Percentiles rank a stretch among this genome's conserved stretches.
Conservation (phyloP, 2,797 vertebrate genomes). For the Australoheros facetus region DNA sequence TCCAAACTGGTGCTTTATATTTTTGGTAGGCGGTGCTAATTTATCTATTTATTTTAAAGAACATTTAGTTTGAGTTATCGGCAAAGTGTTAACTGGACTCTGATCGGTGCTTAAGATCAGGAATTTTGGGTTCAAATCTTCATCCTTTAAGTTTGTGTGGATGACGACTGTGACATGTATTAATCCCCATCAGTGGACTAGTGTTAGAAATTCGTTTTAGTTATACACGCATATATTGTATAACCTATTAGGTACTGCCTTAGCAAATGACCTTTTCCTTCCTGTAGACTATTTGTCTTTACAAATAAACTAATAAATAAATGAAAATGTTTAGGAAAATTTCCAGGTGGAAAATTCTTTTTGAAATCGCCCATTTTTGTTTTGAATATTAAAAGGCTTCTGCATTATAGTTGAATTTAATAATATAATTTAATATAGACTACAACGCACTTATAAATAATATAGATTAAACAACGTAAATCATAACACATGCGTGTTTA, state of each 20-base stretch:
- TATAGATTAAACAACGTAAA: no score
- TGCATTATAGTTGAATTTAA: no score
- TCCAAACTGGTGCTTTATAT: no score
- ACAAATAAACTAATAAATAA: not conserved
- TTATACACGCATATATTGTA: not conserved
- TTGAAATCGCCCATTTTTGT: no score
- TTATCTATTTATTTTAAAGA: no score
- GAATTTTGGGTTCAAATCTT: no score
- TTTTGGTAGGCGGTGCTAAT: no score
- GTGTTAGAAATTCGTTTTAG: not conserved
- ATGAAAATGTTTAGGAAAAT: not conserved
- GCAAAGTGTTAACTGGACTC: no score
- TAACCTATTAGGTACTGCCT: rapidly evolving
- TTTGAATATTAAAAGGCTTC: no score
- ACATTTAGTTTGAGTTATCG: no score
- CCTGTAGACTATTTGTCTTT: not conserved
- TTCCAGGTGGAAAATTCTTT: not conserved
- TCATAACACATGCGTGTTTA: not conserved
- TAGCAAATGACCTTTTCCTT: not conserved
- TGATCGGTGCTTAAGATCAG: no score
- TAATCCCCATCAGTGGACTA: not conserved
- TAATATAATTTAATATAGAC: no score
- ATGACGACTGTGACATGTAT: not conserved
- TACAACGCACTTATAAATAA: not conserved
- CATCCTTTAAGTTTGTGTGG: not conserved